phyloP scores from a whole-genome alignment of 2,888 invertebrate genomes.

The Allolobophora icterica region DNA sequence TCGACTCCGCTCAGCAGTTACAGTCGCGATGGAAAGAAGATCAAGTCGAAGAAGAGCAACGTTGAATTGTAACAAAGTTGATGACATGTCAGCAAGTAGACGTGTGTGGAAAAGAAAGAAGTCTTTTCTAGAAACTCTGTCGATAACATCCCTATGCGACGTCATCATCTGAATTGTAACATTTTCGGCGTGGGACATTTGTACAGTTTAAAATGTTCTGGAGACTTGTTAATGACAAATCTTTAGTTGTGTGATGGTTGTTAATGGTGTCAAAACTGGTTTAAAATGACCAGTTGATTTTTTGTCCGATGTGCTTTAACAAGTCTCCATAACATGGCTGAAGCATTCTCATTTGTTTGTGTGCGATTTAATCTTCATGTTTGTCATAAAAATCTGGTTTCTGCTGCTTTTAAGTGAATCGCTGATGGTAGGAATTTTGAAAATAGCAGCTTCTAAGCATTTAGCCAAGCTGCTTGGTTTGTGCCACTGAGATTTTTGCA shows the following conservation, averaged over 20 bases:
- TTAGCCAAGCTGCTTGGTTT: neutral
- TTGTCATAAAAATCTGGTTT: constrained; percentile 2
- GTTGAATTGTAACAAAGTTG: constrained; percentile 36
- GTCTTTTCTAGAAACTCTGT: constrained; percentile 21
- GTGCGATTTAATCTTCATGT: constrained; percentile 2
- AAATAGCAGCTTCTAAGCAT: neutral
- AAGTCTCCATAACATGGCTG: constrained; percentile 17
- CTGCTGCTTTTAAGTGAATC: neutral
- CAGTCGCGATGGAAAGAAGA: constrained; percentile 79
- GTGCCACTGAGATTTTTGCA: neutral
- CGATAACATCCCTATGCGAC: neutral
- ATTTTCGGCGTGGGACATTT: neutral
- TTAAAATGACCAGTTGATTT: neutral
- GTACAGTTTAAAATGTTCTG: constrained; percentile 6
- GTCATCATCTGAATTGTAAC: neutral
- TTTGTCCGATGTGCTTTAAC: neutral
- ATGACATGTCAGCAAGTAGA: neutral
- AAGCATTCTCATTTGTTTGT: constrained; percentile 17
- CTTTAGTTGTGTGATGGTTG: neutral
- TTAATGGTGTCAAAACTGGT: neutral
- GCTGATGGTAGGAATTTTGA: neutral
- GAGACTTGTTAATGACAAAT: neutral
- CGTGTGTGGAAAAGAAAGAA: neutral
- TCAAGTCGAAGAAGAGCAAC: constrained; percentile 48
- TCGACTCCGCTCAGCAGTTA: constrained; percentile 85